Evolutionary conservation across 2,888 invertebrate genomes (phyloP).

Genomic region (Andrena bicolor): DNA sequence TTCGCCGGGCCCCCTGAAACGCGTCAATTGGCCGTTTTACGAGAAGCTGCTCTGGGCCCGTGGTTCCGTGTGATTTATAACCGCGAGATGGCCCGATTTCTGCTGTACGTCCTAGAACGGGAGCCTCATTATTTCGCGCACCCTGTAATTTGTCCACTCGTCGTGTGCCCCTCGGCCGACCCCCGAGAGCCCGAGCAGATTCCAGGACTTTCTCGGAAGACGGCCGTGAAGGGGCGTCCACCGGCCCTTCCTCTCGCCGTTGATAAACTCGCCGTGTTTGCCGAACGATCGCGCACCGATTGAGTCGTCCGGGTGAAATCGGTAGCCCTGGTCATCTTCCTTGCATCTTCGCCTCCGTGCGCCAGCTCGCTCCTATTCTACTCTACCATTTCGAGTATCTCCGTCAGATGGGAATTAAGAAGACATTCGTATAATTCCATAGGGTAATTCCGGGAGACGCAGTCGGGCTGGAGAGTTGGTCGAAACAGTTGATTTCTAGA

Average conservation of each 20-base stretch:
- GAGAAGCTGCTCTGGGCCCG: constrained; percentile 67
- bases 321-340: constrained; percentile 39
- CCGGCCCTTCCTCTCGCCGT: constrained; percentile 44
- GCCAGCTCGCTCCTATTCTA: constrained; percentile 20
- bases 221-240: constrained; percentile 47
- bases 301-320: constrained; percentile 62
- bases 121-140: constrained; percentile 84
- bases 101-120: constrained; percentile 80
- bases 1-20: constrained; percentile 58
- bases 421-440: no score
- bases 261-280: constrained; percentile 58
- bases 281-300: constrained; percentile 58
- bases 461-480: no score
- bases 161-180: constrained; percentile 74
- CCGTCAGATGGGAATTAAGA: no score
- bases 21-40: constrained; percentile 75
- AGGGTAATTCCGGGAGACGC: no score
- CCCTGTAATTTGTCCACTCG: constrained; percentile 84
- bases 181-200: constrained; percentile 58
- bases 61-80: constrained; percentile 81
- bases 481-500: no score
- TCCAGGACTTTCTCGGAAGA: constrained; percentile 79
- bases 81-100: constrained; percentile 81
- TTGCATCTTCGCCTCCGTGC: neutral
- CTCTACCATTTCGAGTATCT: neutral